These are phyloP conservation scores for Apoda limacodes DNA, from an alignment of 2,888 invertebrate genomes.

Conservation along the genomic window DNA sequence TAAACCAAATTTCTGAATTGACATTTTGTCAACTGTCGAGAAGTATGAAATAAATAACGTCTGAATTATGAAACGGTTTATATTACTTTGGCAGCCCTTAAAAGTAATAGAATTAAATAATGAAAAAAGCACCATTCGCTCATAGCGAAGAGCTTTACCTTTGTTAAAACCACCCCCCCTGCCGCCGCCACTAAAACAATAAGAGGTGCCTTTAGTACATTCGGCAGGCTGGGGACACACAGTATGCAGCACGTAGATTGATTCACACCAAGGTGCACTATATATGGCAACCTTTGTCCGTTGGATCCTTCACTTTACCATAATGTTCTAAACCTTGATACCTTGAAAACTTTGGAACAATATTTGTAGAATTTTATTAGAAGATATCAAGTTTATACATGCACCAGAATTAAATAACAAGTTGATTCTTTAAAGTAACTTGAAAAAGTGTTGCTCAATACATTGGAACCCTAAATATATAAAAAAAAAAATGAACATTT, in stretches of 20 bases:
- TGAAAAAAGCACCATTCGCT: conserved; percentile 80
- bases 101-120: conserved; percentile 56
- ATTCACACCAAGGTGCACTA: conserved; percentile 61
- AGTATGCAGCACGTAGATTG: conserved; percentile 69
- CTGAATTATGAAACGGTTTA: no score
- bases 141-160: conserved; percentile 90
- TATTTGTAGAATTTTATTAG: conserved; percentile 33
- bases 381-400: conserved; percentile 15
- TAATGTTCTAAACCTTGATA: conserved; percentile 57
- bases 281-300: conserved; percentile 60
- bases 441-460: no score
- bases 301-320: conserved; percentile 72
- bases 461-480: no score
- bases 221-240: conserved; percentile 68
- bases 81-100: conserved; percentile 61
- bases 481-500: no score
- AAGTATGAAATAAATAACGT: conserved; percentile 20
- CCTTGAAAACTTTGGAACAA: conserved; percentile 65
- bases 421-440: conserved; percentile 10
- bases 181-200: conserved; percentile 95
- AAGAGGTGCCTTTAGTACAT: conserved; percentile 82
- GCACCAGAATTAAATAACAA: no score
- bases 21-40: conserved; percentile 35
- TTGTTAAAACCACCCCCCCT: conserved; percentile 95
- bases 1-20: conserved; percentile 1